A percentile compares a stretch with the other conserved stretches of the same genome.
phyloP scores from a whole-genome alignment of 1,140 invertebrate species.

The Listronotus oregonensis region DNA sequence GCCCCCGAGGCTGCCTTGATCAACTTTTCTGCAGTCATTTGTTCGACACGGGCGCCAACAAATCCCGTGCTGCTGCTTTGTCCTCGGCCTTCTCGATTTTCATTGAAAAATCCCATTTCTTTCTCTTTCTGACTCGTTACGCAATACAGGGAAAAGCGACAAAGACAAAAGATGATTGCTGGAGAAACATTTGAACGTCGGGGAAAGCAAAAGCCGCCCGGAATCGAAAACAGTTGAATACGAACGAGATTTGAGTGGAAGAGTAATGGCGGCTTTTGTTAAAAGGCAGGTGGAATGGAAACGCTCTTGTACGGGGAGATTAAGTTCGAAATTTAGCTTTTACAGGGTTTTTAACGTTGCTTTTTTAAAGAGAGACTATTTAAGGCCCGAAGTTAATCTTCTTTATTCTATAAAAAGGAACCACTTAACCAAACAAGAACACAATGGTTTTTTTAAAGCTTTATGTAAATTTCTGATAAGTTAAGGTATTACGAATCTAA shows the following conservation, averaged over 20 bases:
- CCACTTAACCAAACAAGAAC: too few relatives aligned
- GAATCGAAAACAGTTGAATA: conserved; percentile 32
- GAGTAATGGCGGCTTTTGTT: conserved; percentile 32
- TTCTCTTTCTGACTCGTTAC: conserved; percentile 25
- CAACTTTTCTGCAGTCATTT: conserved; percentile 54
- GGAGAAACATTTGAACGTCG: conserved; percentile 28
- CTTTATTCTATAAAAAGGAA: too few relatives aligned
- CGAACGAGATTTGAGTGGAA: conserved; percentile 31
- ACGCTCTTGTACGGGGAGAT: conserved; percentile 31
- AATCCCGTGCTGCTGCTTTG: conserved; percentile 51
- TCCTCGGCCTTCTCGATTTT: conserved; percentile 42
- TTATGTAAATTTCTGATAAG: too few relatives aligned
- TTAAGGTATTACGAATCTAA: too few relatives aligned
- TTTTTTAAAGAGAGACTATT: conserved; percentile 4
- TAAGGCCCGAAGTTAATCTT: background rate
- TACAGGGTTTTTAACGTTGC: conserved; percentile 32
- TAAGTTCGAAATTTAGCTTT: conserved; percentile 32
- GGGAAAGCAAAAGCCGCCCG: conserved; percentile 29
- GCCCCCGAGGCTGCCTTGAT: conserved; percentile 49
- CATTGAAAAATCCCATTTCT: conserved; percentile 32
- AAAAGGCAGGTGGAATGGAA: conserved; percentile 34
- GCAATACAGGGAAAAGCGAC: background rate
- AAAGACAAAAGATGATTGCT: conserved; percentile 13
- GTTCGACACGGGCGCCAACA: conserved; percentile 55
- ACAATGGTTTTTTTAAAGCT: too few relatives aligned